phyloP scores from a whole-genome alignment of 1,140 invertebrate genomes.

The Gryon sp. region DNA sequence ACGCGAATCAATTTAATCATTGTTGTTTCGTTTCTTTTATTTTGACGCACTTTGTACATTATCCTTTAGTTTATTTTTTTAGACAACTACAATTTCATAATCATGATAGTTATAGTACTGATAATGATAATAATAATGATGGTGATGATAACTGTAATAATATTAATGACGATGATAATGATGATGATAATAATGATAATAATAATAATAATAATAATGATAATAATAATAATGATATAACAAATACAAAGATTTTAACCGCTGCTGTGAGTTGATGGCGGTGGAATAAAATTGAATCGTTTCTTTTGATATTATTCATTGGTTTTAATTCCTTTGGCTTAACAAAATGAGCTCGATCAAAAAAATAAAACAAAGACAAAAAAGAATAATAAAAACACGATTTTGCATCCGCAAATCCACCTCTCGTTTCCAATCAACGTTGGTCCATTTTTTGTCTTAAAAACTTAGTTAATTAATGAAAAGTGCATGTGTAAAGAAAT shows the following conservation, averaged over 20 bases:
- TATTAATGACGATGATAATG: conserved; percentile 12
- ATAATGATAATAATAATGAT: conserved; percentile 33
- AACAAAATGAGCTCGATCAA: conserved; percentile 16
- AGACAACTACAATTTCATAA: conserved; percentile 14
- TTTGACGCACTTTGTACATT: conserved; percentile 4
- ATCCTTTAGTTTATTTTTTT: conserved; percentile 19
- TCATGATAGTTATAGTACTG: conserved; percentile 19
- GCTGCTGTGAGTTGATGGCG: not conserved
- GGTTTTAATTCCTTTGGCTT: not conserved
- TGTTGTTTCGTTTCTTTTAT: conserved; percentile 31
- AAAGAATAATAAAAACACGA: too few relatives aligned
- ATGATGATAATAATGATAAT: conserved; percentile 6
- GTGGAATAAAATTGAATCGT: not conserved
- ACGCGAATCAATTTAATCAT: conserved; percentile 15
- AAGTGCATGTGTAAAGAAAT: too few relatives aligned
- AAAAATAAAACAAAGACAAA: too few relatives aligned
- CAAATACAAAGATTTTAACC: not conserved
- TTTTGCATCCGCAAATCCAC: conserved; percentile 34
- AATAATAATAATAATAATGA: conserved; percentile 14
- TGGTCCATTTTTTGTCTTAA: not conserved
- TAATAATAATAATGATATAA: conserved; percentile 14
- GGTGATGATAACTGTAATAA: conserved; percentile 1
- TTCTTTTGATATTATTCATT: not conserved
- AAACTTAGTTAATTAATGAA: too few relatives aligned
- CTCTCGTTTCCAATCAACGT: conserved; percentile 15